Conservation (phyloP, 2,888 invertebrate genomes). For the Eurytoma californica region DNA sequence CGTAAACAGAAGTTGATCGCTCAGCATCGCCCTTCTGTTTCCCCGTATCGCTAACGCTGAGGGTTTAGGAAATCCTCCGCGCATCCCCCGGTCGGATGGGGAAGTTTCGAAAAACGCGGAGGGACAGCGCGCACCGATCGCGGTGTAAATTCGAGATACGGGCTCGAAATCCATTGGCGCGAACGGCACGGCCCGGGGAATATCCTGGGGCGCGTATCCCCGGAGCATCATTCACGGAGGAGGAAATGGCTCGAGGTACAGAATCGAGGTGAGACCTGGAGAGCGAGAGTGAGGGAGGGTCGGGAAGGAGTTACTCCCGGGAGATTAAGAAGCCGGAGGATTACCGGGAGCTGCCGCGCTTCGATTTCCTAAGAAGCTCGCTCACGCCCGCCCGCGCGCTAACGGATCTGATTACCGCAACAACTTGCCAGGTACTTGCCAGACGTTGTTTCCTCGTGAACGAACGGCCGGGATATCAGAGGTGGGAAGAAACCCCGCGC, state of each 20-base stretch:
- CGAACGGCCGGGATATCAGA: no score
- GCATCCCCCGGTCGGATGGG: no score
- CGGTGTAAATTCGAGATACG: slow-evolving; percentile 23
- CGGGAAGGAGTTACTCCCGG: slow-evolving; percentile 39
- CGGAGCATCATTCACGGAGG: no score
- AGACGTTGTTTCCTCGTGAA: no score
- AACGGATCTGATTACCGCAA: slow-evolving; percentile 62
- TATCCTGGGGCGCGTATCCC: no score
- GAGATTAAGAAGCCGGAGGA: slow-evolving; percentile 62
- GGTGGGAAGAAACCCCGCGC: neutral
- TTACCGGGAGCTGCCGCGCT: slow-evolving; percentile 58
- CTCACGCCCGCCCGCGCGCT: slow-evolving; percentile 26
- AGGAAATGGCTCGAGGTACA: no score
- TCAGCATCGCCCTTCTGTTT: no score
- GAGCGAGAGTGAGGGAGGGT: neutral
- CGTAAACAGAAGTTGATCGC: no score
- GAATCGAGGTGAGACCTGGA: neutral
- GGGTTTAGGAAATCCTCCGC: no score
- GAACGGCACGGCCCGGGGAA: neutral
- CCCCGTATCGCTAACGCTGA: no score
- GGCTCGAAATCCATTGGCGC: neutral
- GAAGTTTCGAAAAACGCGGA: no score
- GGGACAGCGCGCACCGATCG: neutral
- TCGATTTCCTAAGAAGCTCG: slow-evolving; percentile 62
- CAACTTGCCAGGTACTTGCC: slow-evolving; percentile 59